phyloP scores from a whole-genome alignment of 2,797 vertebrate species.

The Zonotrichia albicollis region DNA sequence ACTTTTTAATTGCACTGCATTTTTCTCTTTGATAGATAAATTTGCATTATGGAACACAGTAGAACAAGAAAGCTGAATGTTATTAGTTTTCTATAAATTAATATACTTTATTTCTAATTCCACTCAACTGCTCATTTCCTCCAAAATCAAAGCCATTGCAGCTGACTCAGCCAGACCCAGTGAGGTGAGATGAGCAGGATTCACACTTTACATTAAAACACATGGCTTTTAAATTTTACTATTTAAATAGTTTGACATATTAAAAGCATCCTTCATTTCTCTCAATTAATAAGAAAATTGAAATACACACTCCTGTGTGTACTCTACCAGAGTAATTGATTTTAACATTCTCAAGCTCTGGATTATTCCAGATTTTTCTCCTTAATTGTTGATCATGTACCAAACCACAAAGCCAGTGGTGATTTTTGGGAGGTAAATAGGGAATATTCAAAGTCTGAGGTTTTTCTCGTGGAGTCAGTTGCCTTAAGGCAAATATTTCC shows the following conservation, averaged over 20 bases:
- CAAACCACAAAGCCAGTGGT: neutral
- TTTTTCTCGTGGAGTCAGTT: neutral
- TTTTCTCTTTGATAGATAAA: constrained; percentile 50
- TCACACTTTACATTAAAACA: neutral
- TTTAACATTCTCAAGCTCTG: neutral
- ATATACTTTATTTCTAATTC: neutral
- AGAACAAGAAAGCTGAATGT: constrained; percentile 23
- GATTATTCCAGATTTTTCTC: neutral
- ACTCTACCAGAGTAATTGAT: neutral
- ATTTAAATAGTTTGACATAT: neutral
- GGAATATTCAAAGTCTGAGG: neutral
- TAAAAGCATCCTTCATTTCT: neutral
- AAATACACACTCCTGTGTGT: neutral
- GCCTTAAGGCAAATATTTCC: neutral
- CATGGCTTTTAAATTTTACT: neutral
- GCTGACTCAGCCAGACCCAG: neutral
- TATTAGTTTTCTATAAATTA: constrained; percentile 37
- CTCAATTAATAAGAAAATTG: neutral
- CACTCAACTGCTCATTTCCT: neutral
- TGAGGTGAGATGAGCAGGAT: neutral
- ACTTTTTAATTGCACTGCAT: constrained; percentile 66
- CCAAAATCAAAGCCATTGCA: neutral
- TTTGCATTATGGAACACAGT: constrained; percentile 35
- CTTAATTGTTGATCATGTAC: neutral
- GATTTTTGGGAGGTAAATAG: neutral